phyloP scores from a whole-genome alignment of 2,113 vertebrate species.

The Gallinago paraguaiae region DNA sequence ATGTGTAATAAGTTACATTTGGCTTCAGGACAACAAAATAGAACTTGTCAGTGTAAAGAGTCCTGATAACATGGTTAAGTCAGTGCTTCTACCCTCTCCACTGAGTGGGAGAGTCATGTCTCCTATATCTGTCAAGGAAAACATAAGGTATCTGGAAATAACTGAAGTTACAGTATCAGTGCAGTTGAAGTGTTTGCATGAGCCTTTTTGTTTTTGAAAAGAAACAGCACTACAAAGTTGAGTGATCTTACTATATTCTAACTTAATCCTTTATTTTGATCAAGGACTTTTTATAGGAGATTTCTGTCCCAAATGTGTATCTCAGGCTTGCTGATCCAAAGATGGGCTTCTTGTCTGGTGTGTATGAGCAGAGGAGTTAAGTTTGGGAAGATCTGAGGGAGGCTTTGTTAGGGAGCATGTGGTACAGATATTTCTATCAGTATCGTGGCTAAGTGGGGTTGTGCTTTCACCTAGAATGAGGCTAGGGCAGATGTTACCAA shows the following conservation, averaged over 20 bases:
- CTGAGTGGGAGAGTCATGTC: neutral
- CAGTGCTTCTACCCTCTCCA: neutral
- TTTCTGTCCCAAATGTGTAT: neutral
- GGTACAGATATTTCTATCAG: neutral
- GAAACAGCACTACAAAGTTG: neutral
- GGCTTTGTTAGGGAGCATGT: neutral
- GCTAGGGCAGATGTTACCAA: neutral
- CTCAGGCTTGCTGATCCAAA: neutral
- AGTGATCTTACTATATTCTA: neutral
- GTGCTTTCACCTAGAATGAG: neutral
- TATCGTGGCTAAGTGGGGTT: neutral
- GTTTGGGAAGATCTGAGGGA: neutral
- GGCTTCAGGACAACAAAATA: neutral
- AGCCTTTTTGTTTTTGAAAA: neutral
- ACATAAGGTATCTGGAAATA: neutral
- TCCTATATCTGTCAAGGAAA: neutral
- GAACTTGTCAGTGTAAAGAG: neutral
- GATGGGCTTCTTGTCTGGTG: neutral
- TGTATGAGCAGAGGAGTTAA: too few species aligned
- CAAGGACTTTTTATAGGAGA: neutral
- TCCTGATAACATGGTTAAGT: neutral
- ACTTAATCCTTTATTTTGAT: neutral
- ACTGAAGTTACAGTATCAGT: neutral
- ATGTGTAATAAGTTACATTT: neutral
- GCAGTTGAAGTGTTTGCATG: neutral